Base-by-base conservation (phyloP, 2,797 vertebrate genomes). In the Sebastes ruberrimus region DNA sequence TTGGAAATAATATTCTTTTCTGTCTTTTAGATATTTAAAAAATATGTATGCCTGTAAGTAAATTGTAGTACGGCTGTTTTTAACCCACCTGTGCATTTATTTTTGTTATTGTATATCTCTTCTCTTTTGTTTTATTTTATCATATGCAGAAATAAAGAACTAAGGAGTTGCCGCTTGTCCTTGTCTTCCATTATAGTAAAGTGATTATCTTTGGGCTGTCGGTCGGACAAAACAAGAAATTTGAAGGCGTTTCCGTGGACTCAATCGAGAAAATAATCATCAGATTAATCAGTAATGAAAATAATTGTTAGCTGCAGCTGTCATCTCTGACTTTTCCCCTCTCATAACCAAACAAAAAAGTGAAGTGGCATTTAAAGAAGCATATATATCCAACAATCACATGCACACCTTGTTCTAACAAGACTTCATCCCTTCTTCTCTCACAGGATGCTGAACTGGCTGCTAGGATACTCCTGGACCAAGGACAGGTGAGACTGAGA, bases 391-490 rank as follows among this genome's bases (percentile, higher is more conserved):
- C 2, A 52, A 49, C 20, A 13, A 23, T 59, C 27, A 46, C 23
- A n/a, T 2, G 10, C 13, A 20, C 10, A 13, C 1, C 4, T 35
- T 33, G 10, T 52, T 20, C 67, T 81, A 32, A 73, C 33, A 3
- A 52, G 10, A 66, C 3, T 62, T 69, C 7, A 0, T 2, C 1
- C 3, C 14, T 9, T 23, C 7, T 0, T 86, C 74, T 65, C 2
- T 62, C 83, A 52, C 88, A 98, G 97, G 97, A 97, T 84, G 97
- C 93, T 76, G 97, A 97, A 76, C 88, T 97, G 88, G 96, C 97
- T 35, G 97, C 97, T 23, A 93, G 95, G 91, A 96, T 97, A 76
- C 96, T 97, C 65, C 93, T 97, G 91, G 97, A 97, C 85, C 96
- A 95, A 77, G 97, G 96, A 81, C 97, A 98, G 96, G 97, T 97